phyloP scores from a whole-genome alignment of 1,140 invertebrate genomes.

The Homalodisca vitripennis region DNA sequence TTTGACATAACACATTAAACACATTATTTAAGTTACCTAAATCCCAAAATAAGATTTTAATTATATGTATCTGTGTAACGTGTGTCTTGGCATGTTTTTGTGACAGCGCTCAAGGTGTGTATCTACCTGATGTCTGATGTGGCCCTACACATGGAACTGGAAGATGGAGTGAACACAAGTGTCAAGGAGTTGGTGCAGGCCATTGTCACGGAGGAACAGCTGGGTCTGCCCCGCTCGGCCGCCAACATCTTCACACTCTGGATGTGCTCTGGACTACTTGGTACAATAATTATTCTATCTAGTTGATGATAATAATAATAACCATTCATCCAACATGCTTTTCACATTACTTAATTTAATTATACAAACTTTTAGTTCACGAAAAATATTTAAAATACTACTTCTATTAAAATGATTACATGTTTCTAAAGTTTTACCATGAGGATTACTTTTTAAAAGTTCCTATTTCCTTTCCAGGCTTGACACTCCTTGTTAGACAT shows the following conservation, averaged over 20 bases:
- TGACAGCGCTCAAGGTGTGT: conserved; percentile 47
- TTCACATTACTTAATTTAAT: too few relatives aligned
- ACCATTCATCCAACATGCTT: too few relatives aligned
- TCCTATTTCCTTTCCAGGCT: too few relatives aligned
- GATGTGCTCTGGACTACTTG: conserved; percentile 63
- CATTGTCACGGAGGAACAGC: conserved; percentile 56
- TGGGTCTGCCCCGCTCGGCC: conserved; percentile 55
- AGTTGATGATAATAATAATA: too few relatives aligned
- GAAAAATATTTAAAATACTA: too few relatives aligned
- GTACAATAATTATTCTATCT: conserved; percentile 43
- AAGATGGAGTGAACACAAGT: conserved; percentile 55
- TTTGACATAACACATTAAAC: too few relatives aligned
- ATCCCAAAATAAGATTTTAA: not conserved
- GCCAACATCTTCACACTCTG: conserved; percentile 63
- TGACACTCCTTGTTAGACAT: too few relatives aligned
- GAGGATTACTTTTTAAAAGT: too few relatives aligned
- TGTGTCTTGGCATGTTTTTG: not conserved
- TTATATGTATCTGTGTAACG: not conserved
- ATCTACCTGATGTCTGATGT: conserved; percentile 65
- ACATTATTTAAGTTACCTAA: too few relatives aligned
- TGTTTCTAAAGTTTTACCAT: too few relatives aligned
- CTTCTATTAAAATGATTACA: too few relatives aligned
- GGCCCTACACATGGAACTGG: conserved; percentile 68
- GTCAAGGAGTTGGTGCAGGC: conserved; percentile 54
- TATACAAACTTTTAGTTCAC: too few relatives aligned